These are phyloP conservation scores for Drosophila micromelanica DNA, from an alignment of 1,140 invertebrate genomes.

Conservation along the genomic window DNA sequence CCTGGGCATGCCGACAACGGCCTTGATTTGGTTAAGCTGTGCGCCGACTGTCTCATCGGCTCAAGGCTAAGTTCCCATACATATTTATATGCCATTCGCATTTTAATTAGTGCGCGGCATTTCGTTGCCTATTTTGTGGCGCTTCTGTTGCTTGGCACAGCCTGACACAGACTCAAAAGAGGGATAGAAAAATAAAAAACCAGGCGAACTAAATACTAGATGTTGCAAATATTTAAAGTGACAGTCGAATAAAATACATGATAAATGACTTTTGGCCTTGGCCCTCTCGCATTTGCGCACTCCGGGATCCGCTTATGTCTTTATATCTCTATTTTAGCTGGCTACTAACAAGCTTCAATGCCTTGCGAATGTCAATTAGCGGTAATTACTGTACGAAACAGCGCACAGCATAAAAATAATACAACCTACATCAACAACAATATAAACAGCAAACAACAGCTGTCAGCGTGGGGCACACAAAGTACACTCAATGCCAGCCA, in stretches of 20 bases:
- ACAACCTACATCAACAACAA: constrained; percentile 54
- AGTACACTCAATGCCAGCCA: constrained; percentile 30
- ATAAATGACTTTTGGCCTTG: constrained; percentile 53
- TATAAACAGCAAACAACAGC: constrained; percentile 46
- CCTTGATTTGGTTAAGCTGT: constrained; percentile 45
- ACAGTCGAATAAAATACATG: constrained; percentile 19
- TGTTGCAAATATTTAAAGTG: constrained; percentile 14
- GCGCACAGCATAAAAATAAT: constrained; percentile 66
- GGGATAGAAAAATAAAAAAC: too few species aligned
- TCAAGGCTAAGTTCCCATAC: constrained; percentile 35
- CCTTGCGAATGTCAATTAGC: constrained; percentile 73
- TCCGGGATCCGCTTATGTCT: background rate
- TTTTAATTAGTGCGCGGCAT: constrained; percentile 65
- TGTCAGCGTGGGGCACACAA: constrained; percentile 18
- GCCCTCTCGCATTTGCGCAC: background rate
- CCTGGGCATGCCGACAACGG: constrained; percentile 33
- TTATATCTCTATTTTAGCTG: background rate
- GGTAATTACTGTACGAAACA: constrained; percentile 72
- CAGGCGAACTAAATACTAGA: constrained; percentile 15
- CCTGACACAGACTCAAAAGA: background rate
- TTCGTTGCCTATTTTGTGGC: constrained; percentile 5
- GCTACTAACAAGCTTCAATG: constrained; percentile 32
- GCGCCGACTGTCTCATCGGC: constrained; percentile 23
- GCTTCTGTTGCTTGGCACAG: constrained; percentile 7
- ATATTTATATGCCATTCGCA: constrained; percentile 48